Conservation (phyloP, 1,140 invertebrate genomes). For the Colletes gigas region DNA sequence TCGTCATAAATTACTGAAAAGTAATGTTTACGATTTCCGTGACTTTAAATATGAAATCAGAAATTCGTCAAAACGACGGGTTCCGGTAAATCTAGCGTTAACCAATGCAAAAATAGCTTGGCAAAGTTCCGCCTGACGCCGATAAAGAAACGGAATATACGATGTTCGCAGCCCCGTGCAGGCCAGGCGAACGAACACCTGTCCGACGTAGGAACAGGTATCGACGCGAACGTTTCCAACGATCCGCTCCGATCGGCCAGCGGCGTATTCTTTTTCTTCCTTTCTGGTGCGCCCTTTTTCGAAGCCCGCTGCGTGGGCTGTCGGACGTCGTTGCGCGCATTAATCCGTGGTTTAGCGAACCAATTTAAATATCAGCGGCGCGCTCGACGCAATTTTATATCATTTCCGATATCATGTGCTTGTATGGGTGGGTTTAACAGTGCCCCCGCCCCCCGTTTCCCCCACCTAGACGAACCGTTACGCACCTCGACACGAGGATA, state of each 20-base stretch:
- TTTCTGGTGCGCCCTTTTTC: slow-evolving; percentile 55
- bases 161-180: not conserved
- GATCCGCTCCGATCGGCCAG: not conserved
- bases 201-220: slow-evolving; percentile 42
- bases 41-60: no score
- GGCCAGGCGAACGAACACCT: slow-evolving; percentile 33
- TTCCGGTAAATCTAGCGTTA: no score
- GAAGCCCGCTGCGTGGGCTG: slow-evolving; percentile 61
- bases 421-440: slow-evolving; percentile 78
- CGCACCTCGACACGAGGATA: slow-evolving; percentile 55
- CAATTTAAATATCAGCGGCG: slow-evolving; percentile 82
- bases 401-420: slow-evolving; percentile 79
- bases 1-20: no score
- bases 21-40: no score
- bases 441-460: slow-evolving; percentile 53
- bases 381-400: slow-evolving; percentile 81
- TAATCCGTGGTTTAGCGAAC: slow-evolving; percentile 81
- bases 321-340: slow-evolving; percentile 74
- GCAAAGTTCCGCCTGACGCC: not conserved
- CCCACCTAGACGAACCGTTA: slow-evolving; percentile 58
- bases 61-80: no score
- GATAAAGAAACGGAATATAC: slow-evolving; percentile 38
- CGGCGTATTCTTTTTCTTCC: not conserved
- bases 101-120: not conserved
- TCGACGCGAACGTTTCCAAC: slow-evolving; percentile 32